Evolutionary conservation across 2,888 invertebrate genomes (phyloP).

Genomic region (Blastobasis lacticolella): DNA sequence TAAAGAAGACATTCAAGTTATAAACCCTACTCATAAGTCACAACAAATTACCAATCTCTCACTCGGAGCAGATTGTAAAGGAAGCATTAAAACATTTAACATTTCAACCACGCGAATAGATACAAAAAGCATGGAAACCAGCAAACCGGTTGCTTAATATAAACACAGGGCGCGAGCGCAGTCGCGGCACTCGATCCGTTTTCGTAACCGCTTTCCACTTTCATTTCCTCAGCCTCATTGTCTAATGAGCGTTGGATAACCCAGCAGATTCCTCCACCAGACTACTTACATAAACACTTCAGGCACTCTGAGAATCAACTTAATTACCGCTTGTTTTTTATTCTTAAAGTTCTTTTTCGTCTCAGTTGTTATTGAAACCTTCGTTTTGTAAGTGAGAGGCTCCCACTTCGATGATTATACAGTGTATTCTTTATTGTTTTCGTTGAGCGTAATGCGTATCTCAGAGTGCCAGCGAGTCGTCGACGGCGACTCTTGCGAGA

Average conservation of each 20-base stretch:
- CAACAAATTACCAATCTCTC: no score
- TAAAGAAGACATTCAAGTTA: no score
- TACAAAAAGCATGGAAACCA: neutral
- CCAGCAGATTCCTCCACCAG: constrained; percentile 56
- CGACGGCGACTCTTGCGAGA: no score
- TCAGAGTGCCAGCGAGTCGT: no score
- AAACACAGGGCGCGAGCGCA: constrained; percentile 21
- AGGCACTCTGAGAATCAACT: constrained; percentile 55
- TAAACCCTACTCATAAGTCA: no score
- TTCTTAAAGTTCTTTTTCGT: constrained; percentile 41
- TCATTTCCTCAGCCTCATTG: constrained; percentile 68
- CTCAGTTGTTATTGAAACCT: constrained; percentile 42
- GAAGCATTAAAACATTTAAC: no score
- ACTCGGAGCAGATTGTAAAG: no score
- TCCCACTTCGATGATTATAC: constrained; percentile 30
- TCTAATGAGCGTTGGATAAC: constrained; percentile 66
- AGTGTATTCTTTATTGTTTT: constrained; percentile 20
- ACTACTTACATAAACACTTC: constrained; percentile 51
- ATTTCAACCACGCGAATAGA: neutral
- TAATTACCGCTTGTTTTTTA: constrained; percentile 53
- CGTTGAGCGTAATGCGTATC: constrained; percentile 3
- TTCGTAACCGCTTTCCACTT: constrained; percentile 60
- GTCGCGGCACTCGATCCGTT: constrained; percentile 41
- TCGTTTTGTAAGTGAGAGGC: constrained; percentile 51
- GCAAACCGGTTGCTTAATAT: constrained; percentile 12